Evolutionary conservation across 2,113 vertebrate genomes (phyloP).

Genomic region (Tylochromis polylepis): DNA sequence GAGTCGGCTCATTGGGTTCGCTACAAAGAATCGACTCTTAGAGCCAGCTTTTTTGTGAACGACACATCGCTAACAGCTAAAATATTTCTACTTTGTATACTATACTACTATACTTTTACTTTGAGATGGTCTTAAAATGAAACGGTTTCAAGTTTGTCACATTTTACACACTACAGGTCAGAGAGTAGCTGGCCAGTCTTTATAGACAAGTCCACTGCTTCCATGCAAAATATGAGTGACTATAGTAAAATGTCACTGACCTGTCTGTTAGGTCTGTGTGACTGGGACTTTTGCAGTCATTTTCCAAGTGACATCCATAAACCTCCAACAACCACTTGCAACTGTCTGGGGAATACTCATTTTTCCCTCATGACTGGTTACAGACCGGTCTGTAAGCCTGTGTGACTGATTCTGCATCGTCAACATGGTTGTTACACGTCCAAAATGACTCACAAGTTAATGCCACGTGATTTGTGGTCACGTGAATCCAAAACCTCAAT

Average conservation of each 20-base stretch:
- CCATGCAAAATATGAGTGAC: neutral
- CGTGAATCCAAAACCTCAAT: neutral
- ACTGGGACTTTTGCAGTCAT: neutral
- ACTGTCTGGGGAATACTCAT: neutral
- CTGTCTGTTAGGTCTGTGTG: neutral
- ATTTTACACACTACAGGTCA: neutral
- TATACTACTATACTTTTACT: neutral
- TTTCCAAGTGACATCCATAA: neutral
- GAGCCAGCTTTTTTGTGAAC: accelerated
- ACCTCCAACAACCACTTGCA: neutral
- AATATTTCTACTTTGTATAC: neutral
- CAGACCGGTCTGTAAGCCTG: neutral
- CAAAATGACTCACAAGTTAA: neutral
- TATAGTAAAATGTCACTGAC: neutral
- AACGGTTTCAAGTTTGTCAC: neutral
- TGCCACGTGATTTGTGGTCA: neutral
- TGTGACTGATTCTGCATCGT: neutral
- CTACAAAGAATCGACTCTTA: neutral
- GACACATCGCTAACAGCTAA: neutral
- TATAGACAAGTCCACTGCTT: neutral
- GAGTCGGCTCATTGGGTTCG: neutral
- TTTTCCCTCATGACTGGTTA: neutral
- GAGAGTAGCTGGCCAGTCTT: neutral
- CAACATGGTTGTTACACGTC: neutral
- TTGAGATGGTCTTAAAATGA: neutral